phyloP scores from a whole-genome alignment of 37 sponge, comb jelly and placozoan genomes.

The Ephydatia muelleri region DNA sequence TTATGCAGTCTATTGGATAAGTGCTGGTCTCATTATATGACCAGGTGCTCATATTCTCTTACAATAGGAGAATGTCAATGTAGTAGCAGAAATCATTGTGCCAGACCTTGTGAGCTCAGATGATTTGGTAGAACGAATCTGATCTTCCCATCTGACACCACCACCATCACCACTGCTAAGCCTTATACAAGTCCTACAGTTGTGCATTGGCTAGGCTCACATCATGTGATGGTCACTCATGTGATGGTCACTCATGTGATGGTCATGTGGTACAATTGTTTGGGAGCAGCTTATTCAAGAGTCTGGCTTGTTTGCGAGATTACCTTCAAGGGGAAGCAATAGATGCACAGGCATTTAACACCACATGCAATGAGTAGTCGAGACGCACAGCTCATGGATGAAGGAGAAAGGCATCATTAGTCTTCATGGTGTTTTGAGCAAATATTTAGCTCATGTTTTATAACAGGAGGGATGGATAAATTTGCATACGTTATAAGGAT shows the following conservation, averaged over 20 bases:
- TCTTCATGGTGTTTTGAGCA: no score
- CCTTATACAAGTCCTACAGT: background rate
- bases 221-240: slow-evolving; percentile 12
- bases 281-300: slow-evolving; percentile 60
- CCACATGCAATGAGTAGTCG: no score
- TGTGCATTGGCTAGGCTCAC: slow-evolving; percentile 70
- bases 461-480: no score
- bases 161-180: background rate
- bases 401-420: no score
- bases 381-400: no score
- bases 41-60: no score
- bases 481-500: no score
- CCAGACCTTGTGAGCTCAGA: slow-evolving; percentile 48
- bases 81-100: background rate
- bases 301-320: slow-evolving; percentile 53
- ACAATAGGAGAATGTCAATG: background rate
- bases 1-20: background rate
- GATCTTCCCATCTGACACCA: background rate
- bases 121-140: background rate
- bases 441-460: no score
- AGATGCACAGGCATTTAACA: no score
- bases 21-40: background rate
- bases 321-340: background rate
- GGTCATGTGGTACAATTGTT: slow-evolving; percentile 3
- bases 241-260: slow-evolving; percentile 3